Evolutionary conservation across 2,888 invertebrate species (phyloP).

Genomic region (Polyommatus iphigenia): DNA sequence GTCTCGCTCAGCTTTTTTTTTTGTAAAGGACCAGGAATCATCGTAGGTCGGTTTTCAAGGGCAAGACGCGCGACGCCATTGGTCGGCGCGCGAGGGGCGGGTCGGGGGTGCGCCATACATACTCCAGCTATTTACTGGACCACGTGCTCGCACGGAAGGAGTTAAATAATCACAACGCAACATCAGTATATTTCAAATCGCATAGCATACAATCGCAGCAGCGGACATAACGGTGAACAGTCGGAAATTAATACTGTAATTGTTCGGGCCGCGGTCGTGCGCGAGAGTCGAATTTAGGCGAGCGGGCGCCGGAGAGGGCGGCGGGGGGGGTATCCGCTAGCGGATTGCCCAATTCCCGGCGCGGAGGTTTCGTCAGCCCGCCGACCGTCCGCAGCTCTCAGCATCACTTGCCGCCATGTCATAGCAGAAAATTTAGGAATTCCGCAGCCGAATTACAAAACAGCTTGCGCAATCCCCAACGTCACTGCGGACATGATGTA

Average conservation of each 20-base stretch:
- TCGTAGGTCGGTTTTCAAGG: slow-evolving; percentile 47
- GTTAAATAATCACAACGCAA: slow-evolving; percentile 14
- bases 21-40: slow-evolving; percentile 22
- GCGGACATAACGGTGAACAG: slow-evolving; percentile 42
- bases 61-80: slow-evolving; percentile 51
- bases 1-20: slow-evolving; percentile 31
- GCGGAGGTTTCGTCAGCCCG: slow-evolving; percentile 65
- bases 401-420: slow-evolving; percentile 51
- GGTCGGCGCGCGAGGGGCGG: slow-evolving; percentile 55
- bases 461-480: slow-evolving; percentile 77
- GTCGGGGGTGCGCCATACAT: slow-evolving; percentile 45
- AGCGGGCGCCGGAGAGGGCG: slow-evolving; percentile 38
- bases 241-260: slow-evolving; percentile 47
- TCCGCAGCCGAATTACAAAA: slow-evolving; percentile 69
- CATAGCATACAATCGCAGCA: slow-evolving; percentile 47
- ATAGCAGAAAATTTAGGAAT: slow-evolving; percentile 76
- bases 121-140: slow-evolving; percentile 27
- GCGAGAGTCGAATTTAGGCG: slow-evolving; percentile 59
- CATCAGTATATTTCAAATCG: slow-evolving; percentile 27
- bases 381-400: slow-evolving; percentile 62
- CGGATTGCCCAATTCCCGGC: slow-evolving; percentile 73
- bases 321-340: slow-evolving; percentile 55
- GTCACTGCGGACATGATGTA: slow-evolving; percentile 71
- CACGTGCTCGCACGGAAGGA: neutral
- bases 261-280: slow-evolving; percentile 54